A percentile compares a stretch with the other conserved stretches of the same genome.
Evolutionary conservation across 1,140 invertebrate species (phyloP).

Genomic region (Ceratosolen fusciceps): DNA sequence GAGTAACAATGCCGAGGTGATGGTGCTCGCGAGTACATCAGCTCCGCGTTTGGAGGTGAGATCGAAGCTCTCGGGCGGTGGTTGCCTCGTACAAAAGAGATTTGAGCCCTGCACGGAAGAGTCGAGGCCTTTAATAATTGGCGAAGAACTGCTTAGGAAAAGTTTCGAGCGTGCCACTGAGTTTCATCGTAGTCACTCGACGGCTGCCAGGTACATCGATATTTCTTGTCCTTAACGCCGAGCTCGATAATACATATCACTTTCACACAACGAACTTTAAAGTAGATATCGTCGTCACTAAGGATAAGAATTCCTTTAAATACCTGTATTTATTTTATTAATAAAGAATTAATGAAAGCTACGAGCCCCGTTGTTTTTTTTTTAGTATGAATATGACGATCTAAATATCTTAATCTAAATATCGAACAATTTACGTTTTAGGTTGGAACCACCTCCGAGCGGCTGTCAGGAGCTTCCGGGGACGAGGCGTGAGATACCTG

Average conservation of each 20-base stretch:
- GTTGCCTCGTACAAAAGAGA: conserved; percentile 56
- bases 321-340: no score
- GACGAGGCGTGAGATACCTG: conserved; percentile 41
- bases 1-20: conserved; percentile 56
- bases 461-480: conserved; percentile 65
- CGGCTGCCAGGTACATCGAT: conserved; percentile 24
- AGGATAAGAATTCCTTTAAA: no score
- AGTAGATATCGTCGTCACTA: no score
- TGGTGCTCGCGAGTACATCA: conserved; percentile 31
- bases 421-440: conserved; percentile 18
- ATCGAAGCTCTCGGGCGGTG: conserved; percentile 56
- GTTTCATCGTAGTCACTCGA: conserved; percentile 39
- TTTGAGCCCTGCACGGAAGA: background rate
- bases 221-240: background rate
- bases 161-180: conserved; percentile 40
- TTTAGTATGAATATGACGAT: no score
- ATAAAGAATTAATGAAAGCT: no score
- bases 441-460: conserved; percentile 53
- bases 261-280: no score
- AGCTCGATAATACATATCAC: no score
- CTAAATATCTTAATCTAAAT: no score
- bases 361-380: no score
- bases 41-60: conserved; percentile 59
- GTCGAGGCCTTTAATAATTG: conserved; percentile 21
- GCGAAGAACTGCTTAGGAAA: conserved; percentile 42